Evolutionary conservation across 2,888 invertebrate genomes (phyloP).

Genomic region (Eustalomyia histrio): DNA sequence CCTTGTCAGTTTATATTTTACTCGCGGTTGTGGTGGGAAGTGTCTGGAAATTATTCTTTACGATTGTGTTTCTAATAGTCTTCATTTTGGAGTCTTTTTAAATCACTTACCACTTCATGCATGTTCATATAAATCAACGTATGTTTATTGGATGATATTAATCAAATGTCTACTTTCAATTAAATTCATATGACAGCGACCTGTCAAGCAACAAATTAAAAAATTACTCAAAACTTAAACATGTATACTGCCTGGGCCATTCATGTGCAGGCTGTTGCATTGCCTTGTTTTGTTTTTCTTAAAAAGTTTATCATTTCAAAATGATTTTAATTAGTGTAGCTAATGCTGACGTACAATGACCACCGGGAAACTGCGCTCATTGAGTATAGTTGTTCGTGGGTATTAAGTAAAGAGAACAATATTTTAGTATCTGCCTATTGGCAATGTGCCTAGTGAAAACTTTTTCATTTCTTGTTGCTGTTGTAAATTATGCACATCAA

Average conservation of each 20-base stretch:
- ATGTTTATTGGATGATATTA: constrained; percentile 61
- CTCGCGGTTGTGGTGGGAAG: constrained; percentile 36
- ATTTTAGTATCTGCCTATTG: constrained; percentile 35
- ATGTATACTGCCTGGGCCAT: constrained; percentile 11
- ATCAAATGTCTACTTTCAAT: constrained; percentile 65
- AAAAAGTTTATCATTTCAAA: constrained; percentile 55
- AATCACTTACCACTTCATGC: constrained; percentile 62
- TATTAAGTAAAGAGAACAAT: not conserved
- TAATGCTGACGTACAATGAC: constrained; percentile 62
- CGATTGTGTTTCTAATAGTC: constrained; percentile 44
- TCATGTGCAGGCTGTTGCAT: constrained; percentile 6
- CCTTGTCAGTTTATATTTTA: not conserved
- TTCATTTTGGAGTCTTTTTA: constrained; percentile 53
- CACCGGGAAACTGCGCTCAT: constrained; percentile 59
- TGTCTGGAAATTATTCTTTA: constrained; percentile 47
- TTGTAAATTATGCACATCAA: constrained; percentile 54
- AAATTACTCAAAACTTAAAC: constrained; percentile 60
- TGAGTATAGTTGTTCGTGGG: constrained; percentile 20
- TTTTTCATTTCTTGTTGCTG: constrained; percentile 23
- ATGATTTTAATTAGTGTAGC: constrained; percentile 63
- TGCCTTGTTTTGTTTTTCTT: not conserved
- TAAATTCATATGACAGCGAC: constrained; percentile 65
- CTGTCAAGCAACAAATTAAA: constrained; percentile 66
- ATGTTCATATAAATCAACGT: constrained; percentile 60
- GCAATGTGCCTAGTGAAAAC: not conserved